phyloP scores from a whole-genome alignment of 2,888 invertebrate genomes.

The Hydraecia micacea region DNA sequence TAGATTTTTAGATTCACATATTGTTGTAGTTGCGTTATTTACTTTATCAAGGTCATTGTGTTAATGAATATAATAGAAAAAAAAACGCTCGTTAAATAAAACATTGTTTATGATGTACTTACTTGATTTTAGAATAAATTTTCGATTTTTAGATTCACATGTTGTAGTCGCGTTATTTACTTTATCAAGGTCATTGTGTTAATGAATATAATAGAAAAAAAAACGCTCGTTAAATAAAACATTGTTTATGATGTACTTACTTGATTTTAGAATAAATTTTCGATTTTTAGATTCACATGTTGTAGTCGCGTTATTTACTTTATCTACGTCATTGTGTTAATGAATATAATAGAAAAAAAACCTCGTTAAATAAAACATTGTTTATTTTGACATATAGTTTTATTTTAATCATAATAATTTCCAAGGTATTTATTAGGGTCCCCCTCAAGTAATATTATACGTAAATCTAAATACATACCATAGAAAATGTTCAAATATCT shows the following conservation, averaged over 20 bases:
- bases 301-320: conserved; percentile 68
- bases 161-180: conserved; percentile 69
- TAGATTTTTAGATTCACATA: conserved; percentile 76
- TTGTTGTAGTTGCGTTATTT: conserved; percentile 70
- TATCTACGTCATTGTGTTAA: conserved; percentile 65
- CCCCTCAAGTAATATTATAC: conserved; percentile 76
- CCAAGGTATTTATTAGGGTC: conserved; percentile 77
- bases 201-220: conserved; percentile 51
- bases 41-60: conserved; percentile 66
- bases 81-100: conserved; percentile 74
- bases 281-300: conserved; percentile 77
- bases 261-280: conserved; percentile 76
- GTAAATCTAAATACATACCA: conserved; percentile 62
- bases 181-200: conserved; percentile 66
- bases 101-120: conserved; percentile 69
- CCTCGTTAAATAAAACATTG: conserved; percentile 76
- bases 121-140: conserved; percentile 75
- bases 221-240: conserved; percentile 75
- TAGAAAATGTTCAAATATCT: conserved; percentile 65
- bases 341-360: conserved; percentile 52
- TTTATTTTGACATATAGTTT: conserved; percentile 66
- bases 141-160: conserved; percentile 77
- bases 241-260: no score
- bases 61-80: conserved; percentile 49
- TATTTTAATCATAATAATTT: conserved; percentile 67